Percentiles rank a stretch among this genome's conserved stretches.
Evolutionary conservation across 2,113 vertebrate genomes (phyloP).

Genomic region (Cacatua alba): DNA sequence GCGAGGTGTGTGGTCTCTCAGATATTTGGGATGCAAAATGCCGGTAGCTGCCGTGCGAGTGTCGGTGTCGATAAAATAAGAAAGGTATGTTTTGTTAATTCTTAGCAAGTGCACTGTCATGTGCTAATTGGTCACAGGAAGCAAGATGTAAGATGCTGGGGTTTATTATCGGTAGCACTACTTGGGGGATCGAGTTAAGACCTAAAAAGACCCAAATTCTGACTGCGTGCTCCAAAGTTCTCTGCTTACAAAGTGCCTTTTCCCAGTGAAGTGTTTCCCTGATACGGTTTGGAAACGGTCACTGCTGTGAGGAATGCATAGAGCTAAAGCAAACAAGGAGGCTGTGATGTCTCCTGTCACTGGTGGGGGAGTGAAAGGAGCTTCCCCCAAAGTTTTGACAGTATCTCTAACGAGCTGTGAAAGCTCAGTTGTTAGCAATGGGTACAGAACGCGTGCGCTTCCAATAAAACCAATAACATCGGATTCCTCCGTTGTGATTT

Average conservation of each 20-base stretch:
- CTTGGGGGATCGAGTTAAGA: neutral
- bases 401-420: neutral
- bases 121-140: neutral
- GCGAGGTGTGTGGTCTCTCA: conserved; percentile 16
- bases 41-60: neutral
- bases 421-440: neutral
- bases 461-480: conserved; percentile 31
- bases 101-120: neutral
- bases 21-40: neutral
- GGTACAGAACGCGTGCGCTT: neutral
- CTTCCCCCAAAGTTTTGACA: neutral
- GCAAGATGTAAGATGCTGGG: neutral
- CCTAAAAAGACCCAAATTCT: neutral
- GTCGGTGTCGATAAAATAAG: neutral
- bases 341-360: neutral
- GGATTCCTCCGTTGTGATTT: conserved; percentile 30
- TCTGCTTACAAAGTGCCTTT: neutral
- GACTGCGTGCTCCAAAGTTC: neutral
- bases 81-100: neutral
- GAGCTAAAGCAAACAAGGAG: neutral
- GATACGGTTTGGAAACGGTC: neutral
- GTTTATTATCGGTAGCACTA: neutral
- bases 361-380: neutral
- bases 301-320: neutral
- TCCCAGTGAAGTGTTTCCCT: neutral